Evolutionary conservation across 2,113 vertebrate genomes (phyloP), one percentile per base, ranked within the genome.

Genomic region (Burhinus bistriatus): DNA sequence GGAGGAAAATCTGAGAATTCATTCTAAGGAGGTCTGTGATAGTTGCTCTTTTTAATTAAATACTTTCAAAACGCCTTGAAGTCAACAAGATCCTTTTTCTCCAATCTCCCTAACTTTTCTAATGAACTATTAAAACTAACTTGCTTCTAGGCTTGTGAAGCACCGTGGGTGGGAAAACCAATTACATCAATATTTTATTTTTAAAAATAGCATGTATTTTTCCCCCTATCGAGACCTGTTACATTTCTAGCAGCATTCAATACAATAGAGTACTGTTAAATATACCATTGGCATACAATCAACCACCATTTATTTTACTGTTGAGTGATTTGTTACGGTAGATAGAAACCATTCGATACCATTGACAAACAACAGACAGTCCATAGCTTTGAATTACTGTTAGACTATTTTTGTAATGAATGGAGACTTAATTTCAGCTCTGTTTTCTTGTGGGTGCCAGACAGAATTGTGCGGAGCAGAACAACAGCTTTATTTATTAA

Each of bases 181-280:
- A 98, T 98, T 98, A 97, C 72, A 96, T 95, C 96, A 97, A 98
- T 98, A 97, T 97, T 98, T 98, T 97, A 97, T 97, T 98, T 98
- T 97, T 90, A 62, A 97, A 97, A 98, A 97, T 96, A 97, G 92
- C 87, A 61, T 82, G 85, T 97, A 80, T 94, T 93, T 94, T 96
- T 91, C 64, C 69, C 86, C 86, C 97, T 90, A 83, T 92, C 6
- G 79, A 97, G 97, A 97, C 94, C 94, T 95, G 94, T 95, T 98
- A 97, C 54, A 32, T 97, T 98, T 98, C 95, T 78, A n/a, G 83
- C 95, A 97, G 91, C 95, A 96, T 97, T 98, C 89, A 96, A 89
- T 97, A 97, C 97, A 96, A 98, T 94, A 94, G 94, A 97, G 90
- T 75, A 95, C 95, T 97, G 73, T 98, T 98, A 98, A 98, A 98